Evolutionary conservation across 2,113 vertebrate species (phyloP).

Genomic region (Danionella cerebrum): DNA sequence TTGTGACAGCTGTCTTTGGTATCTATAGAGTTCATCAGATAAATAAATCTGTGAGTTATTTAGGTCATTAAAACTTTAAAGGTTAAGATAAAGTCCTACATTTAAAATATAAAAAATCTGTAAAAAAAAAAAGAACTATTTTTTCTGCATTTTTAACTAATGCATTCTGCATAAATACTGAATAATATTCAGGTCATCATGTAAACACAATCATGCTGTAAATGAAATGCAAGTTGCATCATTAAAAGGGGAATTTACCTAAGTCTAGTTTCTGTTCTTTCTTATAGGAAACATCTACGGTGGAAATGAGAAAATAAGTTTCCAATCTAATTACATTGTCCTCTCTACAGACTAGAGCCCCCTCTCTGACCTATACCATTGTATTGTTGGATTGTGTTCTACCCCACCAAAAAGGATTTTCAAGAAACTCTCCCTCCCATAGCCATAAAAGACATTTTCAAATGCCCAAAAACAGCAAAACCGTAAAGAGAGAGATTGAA

Average conservation of each 20-base stretch:
- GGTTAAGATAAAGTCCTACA: too few species aligned
- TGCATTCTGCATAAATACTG: too few species aligned
- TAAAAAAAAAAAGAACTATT: too few species aligned
- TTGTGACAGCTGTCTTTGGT: too few species aligned
- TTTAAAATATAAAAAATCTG: too few species aligned
- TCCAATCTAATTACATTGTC: neutral
- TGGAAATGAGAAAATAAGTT: constrained; percentile 62
- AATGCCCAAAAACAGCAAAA: constrained; percentile 99
- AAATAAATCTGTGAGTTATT: too few species aligned
- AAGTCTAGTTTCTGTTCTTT: constrained; percentile 27
- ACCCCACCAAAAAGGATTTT: neutral
- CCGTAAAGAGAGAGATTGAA: constrained; percentile 90
- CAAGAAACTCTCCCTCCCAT: neutral
- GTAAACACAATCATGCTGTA: neutral
- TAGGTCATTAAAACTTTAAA: too few species aligned
- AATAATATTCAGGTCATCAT: too few species aligned
- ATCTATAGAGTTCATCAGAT: too few species aligned
- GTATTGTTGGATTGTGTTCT: neutral
- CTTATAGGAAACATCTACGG: constrained; percentile 43
- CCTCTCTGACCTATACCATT: neutral
- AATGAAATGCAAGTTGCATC: constrained; percentile 22
- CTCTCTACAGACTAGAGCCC: neutral
- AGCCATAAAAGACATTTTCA: constrained; percentile 58
- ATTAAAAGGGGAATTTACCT: neutral
- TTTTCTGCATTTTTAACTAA: too few species aligned